Percentiles rank a stretch among this genome's conserved stretches.
Conservation (phyloP, 2,888 invertebrate genomes). For the Stenotaenia linearis region DNA sequence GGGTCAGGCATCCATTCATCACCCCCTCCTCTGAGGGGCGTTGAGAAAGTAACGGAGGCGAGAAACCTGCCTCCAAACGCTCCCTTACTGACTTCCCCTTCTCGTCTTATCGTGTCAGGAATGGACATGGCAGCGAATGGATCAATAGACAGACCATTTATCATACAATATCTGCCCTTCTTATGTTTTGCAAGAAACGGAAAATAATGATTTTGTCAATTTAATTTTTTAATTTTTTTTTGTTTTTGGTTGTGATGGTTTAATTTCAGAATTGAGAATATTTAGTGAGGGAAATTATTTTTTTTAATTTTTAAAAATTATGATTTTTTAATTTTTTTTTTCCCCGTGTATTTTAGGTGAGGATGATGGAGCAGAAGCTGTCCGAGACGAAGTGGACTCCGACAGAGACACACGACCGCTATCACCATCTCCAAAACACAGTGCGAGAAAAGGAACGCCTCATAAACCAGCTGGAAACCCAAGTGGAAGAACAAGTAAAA, state of each 20-base stretch:
- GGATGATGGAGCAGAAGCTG: conserved; percentile 52
- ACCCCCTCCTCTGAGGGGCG: background rate
- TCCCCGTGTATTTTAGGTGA: conserved; percentile 45
- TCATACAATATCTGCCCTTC: background rate
- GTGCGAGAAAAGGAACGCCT: conserved; percentile 52
- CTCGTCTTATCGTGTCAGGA: conserved; percentile 2
- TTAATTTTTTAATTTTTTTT: background rate
- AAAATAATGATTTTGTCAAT: background rate
- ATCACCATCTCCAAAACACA: conserved; percentile 40
- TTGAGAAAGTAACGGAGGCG: background rate
- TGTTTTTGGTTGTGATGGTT: conserved; percentile 12
- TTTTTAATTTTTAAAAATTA: background rate
- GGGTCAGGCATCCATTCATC: background rate
- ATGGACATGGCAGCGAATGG: background rate
- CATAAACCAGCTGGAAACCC: conserved; percentile 71
- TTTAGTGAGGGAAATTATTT: background rate
- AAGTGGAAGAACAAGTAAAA: conserved; percentile 76
- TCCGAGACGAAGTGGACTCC: conserved; percentile 46
- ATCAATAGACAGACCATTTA: conserved; percentile 18
- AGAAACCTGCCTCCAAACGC: conserved; percentile 4
- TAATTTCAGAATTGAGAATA: background rate
- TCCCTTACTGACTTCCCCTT: background rate
- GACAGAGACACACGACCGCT: conserved; percentile 42
- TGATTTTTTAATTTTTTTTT: background rate
- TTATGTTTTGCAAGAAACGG: background rate